Evolutionary conservation across 2,888 invertebrate species (phyloP).

Genomic region (Fragum fragum): DNA sequence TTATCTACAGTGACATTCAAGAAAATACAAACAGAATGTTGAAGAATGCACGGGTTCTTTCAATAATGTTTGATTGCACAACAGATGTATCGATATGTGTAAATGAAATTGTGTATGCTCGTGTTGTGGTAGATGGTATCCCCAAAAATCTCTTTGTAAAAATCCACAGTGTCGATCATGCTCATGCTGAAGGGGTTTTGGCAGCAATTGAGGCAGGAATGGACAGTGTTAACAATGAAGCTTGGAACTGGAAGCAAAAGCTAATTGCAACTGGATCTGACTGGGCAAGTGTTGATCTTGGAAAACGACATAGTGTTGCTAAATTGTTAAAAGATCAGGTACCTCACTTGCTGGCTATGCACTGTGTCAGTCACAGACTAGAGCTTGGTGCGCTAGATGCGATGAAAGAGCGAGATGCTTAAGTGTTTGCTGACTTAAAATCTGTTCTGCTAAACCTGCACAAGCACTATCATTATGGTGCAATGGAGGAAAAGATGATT

Average conservation of each 20-base stretch:
- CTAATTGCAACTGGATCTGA: constrained; percentile 54
- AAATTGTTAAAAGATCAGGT: constrained; percentile 14
- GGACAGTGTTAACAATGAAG: no score
- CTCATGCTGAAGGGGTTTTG: no score
- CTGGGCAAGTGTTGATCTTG: constrained; percentile 55
- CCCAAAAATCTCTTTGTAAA: constrained; percentile 39
- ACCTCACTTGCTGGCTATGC: constrained; percentile 43
- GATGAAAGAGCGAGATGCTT: constrained; percentile 53
- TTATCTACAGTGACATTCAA: no score
- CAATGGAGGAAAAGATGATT: constrained; percentile 57
- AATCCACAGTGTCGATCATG: no score
- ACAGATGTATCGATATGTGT: constrained; percentile 30
- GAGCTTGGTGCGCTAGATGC: constrained; percentile 57
- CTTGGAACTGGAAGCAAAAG: constrained; percentile 44
- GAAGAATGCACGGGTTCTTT: constrained; percentile 4
- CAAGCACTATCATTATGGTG: constrained; percentile 62
- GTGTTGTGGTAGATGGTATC: no score
- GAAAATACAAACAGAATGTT: no score
- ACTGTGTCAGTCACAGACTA: constrained; percentile 57
- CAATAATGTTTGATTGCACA: constrained; percentile 28
- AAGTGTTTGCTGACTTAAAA: constrained; percentile 47
- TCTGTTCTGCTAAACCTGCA: constrained; percentile 53
- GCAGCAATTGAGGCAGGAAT: no score
- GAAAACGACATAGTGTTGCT: constrained; percentile 30
- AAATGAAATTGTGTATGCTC: constrained; percentile 31